Base-by-base conservation (phyloP, 2,113 vertebrate species). In the Anas platyrhynchos region DNA sequence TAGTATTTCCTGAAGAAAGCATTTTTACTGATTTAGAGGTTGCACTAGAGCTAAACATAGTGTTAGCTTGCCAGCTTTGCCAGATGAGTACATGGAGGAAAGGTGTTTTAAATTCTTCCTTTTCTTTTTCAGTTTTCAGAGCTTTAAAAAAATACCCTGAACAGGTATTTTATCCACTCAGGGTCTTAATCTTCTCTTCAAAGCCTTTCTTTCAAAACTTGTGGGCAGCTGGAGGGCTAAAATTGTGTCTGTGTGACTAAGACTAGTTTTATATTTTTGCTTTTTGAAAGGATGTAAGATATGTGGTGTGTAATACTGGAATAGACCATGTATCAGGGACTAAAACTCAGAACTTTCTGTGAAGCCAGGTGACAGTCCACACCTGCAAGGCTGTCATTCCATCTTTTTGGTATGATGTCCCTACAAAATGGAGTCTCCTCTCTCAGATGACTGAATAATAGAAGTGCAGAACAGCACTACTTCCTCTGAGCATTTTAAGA, bases 141-240 rank as follows among this genome's bases (percentile, higher is more conserved):
- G 34, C 32, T 73, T 83, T 91, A 80, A 50, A 88, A 88, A 88
- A 88, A 69, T 58, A 9, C 41, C 66, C 61, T 59, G 50, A 86
- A 46, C 31, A 83, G 56, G 65, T 91, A 77, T 91, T 91, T 94
- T 74, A 86, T 91, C 50, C 13, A 48, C 29, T 91, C 10, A 9
- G 41, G 55, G 71, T 71, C 68, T 81, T 94, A 80, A 92, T 91
- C 73, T 50, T 73, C 17, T 92, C 36, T 92, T 92, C 68, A 88
- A 86, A 72, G 44, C 13, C 59, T 71, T 86, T 88, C 26, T 86
- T 93, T 80, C 54, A 83, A 74, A 92, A 69, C 44, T 8, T 84
- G 52, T 82, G 32, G 31, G 55, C 76, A 59, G 26, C 32, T 80
- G 11, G 26, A 66, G 79, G 18, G 26, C 29, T 88, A 62, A 90